phyloP scores from a whole-genome alignment of 2,113 vertebrate genomes.

The Cyrtonyx montezumae region DNA sequence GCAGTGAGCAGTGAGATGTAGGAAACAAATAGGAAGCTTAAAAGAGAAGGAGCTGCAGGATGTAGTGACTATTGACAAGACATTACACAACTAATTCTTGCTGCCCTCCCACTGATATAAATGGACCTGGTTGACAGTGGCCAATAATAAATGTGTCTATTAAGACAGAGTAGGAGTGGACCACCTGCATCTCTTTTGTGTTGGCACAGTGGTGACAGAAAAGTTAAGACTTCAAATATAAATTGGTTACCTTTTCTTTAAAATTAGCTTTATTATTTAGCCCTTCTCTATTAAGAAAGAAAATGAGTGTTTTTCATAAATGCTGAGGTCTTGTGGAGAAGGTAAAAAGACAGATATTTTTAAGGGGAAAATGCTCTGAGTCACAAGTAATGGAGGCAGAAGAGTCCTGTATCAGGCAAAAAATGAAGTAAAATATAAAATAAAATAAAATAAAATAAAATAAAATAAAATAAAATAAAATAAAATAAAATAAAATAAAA shows the following conservation, averaged over 20 bases:
- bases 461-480: background rate
- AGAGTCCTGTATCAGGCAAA: background rate
- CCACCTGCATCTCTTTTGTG: background rate
- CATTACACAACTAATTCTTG: background rate
- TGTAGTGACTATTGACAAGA: background rate
- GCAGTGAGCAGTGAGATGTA: background rate
- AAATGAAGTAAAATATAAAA: background rate
- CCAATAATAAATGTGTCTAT: background rate
- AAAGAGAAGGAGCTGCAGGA: background rate
- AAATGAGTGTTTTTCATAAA: background rate
- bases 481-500: background rate
- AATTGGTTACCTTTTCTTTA: background rate
- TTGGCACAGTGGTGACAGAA: background rate
- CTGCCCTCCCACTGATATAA: background rate
- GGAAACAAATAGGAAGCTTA: background rate
- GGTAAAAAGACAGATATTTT: background rate
- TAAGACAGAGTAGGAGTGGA: background rate
- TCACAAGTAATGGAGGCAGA: background rate
- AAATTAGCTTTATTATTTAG: constrained; percentile 9
- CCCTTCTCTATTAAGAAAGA: background rate
- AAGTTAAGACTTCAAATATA: background rate
- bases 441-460: background rate
- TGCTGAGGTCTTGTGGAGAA: background rate
- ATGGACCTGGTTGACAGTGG: background rate
- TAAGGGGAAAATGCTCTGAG: background rate